These are phyloP conservation scores for Trichopoda pennipes DNA, from an alignment of 2,888 invertebrate species.

Conservation along the genomic window DNA sequence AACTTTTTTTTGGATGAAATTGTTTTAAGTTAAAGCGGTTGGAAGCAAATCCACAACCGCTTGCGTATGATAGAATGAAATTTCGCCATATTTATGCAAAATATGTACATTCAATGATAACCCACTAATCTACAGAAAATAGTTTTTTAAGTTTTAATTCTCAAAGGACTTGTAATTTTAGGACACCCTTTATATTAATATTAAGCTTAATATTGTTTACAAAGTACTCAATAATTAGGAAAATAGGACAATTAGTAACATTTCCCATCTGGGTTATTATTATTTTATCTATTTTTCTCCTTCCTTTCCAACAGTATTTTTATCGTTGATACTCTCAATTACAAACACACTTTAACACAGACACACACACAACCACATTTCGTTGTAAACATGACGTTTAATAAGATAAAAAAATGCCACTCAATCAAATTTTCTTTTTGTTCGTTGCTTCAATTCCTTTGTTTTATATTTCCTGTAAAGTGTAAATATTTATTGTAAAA, in stretches of 20 bases:
- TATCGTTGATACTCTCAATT: neutral
- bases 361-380: neutral
- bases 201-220: constrained; percentile 35
- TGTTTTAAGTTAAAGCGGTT: no score
- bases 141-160: no score
- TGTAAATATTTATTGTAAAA: neutral
- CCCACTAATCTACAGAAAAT: no score
- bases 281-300: neutral
- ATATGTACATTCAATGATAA: no score
- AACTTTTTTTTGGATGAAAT: no score
- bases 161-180: no score
- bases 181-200: neutral
- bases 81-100: no score
- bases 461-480: neutral
- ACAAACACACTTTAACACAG: neutral
- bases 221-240: constrained; percentile 48
- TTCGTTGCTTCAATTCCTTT: neutral
- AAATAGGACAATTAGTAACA: constrained; percentile 45
- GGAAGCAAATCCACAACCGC: no score
- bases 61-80: no score
- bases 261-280: constrained; percentile 15
- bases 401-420: constrained; percentile 49
- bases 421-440: constrained; percentile 42
- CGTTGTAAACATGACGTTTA: constrained; percentile 48
- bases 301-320: neutral